Evolutionary conservation across 2,797 vertebrate genomes (phyloP).

Genomic region (Acrocephalus scirpaceus): DNA sequence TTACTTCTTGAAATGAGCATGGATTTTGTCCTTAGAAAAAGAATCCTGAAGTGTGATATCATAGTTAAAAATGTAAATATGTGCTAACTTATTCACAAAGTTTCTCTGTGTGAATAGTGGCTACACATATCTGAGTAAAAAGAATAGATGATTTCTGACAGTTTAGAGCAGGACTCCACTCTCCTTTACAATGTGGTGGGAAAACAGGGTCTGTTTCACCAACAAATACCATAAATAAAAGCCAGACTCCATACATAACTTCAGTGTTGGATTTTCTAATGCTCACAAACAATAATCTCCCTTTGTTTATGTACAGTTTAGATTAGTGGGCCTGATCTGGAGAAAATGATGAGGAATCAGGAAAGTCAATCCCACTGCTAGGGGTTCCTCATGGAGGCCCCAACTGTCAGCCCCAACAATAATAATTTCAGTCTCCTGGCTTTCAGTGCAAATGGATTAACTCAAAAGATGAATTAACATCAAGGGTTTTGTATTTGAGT

Average conservation of each 20-base stretch:
- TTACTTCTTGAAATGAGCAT: not conserved
- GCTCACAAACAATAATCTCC: not conserved
- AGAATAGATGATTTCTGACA: not conserved
- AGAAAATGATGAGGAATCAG: not conserved
- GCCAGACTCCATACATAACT: not conserved
- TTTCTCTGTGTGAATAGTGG: not conserved
- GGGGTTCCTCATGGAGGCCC: not conserved
- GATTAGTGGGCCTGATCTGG: not conserved
- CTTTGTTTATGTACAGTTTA: not conserved
- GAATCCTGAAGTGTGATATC: not conserved
- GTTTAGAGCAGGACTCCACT: not conserved
- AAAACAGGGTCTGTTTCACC: not conserved
- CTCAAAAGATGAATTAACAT: constrained; percentile 20
- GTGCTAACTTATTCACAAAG: not conserved
- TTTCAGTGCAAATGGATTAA: constrained; percentile 26
- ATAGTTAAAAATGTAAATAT: not conserved
- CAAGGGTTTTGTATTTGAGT: not conserved
- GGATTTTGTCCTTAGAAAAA: not conserved
- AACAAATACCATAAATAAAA: not conserved
- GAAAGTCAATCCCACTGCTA: not conserved
- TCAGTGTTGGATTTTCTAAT: not conserved
- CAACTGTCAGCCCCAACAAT: not conserved
- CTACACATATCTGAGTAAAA: not conserved
- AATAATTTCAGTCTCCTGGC: not conserved
- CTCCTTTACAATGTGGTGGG: not conserved